Conservation (phyloP, 2,113 vertebrate species). For the Albula goreensis region DNA sequence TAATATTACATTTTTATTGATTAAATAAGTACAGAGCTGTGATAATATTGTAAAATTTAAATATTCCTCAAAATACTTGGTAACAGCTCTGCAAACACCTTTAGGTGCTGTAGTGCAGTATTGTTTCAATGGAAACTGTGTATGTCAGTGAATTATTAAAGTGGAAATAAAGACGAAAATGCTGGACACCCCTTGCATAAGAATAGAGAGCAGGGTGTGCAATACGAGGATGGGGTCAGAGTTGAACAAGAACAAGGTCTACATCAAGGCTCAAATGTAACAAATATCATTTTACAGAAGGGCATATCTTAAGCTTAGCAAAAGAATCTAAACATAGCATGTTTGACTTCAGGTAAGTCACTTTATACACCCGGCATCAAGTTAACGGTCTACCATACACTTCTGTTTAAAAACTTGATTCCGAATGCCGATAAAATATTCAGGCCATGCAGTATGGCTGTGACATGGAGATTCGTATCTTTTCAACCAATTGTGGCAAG, state of each 20-base stretch:
- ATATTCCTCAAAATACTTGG: neutral
- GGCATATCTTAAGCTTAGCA: neutral
- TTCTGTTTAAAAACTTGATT: slow-evolving; percentile 51
- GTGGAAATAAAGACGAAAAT: slow-evolving; percentile 11
- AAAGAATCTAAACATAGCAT: neutral
- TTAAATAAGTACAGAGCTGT: too few relatives aligned
- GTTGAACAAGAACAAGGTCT: slow-evolving; percentile 5
- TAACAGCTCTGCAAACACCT: neutral
- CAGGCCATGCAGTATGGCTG: slow-evolving; percentile 39
- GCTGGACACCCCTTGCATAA: neutral
- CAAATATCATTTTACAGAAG: neutral
- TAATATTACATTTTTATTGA: too few relatives aligned
- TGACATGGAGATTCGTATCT: slow-evolving; percentile 46
- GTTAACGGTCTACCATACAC: slow-evolving; percentile 34
- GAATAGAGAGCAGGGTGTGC: neutral
- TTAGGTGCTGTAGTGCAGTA: neutral
- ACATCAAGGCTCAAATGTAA: neutral
- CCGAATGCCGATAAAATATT: slow-evolving; percentile 57
- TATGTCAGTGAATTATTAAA: neutral
- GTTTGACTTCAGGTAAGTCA: neutral
- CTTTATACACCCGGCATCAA: slow-evolving; percentile 5
- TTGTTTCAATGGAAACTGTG: neutral
- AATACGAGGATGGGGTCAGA: slow-evolving; percentile 6
- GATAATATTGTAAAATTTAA: neutral
- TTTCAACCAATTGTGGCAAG: slow-evolving; percentile 43